Conservation (phyloP, 2,888 invertebrate species). For the Hybos culiciformis region DNA sequence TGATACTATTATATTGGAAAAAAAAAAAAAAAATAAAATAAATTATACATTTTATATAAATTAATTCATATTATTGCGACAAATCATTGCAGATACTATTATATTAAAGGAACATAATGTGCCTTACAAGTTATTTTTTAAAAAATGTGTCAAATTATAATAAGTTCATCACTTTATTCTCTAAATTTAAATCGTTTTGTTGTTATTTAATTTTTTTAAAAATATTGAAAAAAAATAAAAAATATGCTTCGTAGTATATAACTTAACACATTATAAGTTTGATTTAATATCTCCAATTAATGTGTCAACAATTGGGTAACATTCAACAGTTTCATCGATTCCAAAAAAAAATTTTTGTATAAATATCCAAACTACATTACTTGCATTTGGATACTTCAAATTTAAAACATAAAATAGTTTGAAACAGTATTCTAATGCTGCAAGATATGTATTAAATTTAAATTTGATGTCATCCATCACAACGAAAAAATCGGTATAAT, state of each 20-base stretch:
- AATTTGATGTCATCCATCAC: background rate
- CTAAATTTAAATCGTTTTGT: background rate
- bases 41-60: background rate
- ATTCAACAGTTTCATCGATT: background rate
- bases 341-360: conserved; percentile 1
- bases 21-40: background rate
- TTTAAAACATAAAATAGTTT: conserved; percentile 1
- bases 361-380: conserved; percentile 2
- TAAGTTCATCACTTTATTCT: too few relatives aligned
- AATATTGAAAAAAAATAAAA: too few relatives aligned
- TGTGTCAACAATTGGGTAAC: conserved; percentile 2
- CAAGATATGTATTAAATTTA: conserved; percentile 2
- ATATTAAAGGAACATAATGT: too few relatives aligned
- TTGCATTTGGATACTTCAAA: conserved; percentile 1
- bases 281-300: background rate
- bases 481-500: conserved; percentile 3
- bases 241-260: too few relatives aligned
- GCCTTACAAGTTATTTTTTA: too few relatives aligned
- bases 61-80: background rate
- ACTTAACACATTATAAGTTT: background rate
- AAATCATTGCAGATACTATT: too few relatives aligned
- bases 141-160: too few relatives aligned
- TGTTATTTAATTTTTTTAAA: background rate
- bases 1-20: background rate
- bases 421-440: conserved; percentile 3